phyloP scores from a whole-genome alignment of 2,113 vertebrate species.

The Hypanus sabinus region DNA sequence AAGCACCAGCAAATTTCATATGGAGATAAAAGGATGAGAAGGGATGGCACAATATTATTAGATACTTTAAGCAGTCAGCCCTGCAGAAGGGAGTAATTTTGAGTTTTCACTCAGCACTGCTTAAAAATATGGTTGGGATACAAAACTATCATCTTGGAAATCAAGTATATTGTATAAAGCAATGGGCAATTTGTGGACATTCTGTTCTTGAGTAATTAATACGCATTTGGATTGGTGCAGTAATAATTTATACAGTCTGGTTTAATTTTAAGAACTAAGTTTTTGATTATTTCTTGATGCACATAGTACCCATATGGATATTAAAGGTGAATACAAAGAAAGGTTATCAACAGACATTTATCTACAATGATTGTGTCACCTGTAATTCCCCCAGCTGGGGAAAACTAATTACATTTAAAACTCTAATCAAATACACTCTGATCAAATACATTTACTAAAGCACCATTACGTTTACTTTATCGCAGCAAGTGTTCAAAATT shows the following conservation, averaged over 20 bases:
- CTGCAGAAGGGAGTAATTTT: not conserved
- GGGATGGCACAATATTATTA: not conserved
- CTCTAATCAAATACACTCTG: not conserved
- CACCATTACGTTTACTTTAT: conserved; percentile 24
- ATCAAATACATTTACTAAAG: not conserved
- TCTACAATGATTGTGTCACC: not conserved
- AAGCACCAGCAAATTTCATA: not conserved
- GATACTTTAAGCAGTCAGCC: not conserved
- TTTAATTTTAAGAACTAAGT: not conserved
- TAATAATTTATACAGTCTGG: not conserved
- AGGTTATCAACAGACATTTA: not conserved
- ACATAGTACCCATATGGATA: not conserved
- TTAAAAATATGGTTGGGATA: not conserved
- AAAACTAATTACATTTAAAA: conserved; percentile 6
- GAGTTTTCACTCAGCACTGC: not conserved
- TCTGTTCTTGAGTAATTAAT: not conserved
- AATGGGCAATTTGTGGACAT: not conserved
- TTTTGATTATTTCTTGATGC: not conserved
- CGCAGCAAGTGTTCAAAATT: conserved; percentile 10
- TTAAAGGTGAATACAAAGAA: not conserved
- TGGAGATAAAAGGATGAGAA: not conserved
- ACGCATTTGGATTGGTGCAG: too few relatives aligned
- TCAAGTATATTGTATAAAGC: not conserved
- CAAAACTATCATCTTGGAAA: not conserved
- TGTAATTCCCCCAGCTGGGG: not conserved